phyloP scores from a whole-genome alignment of 2,113 vertebrate species.

The Turnix velox region DNA sequence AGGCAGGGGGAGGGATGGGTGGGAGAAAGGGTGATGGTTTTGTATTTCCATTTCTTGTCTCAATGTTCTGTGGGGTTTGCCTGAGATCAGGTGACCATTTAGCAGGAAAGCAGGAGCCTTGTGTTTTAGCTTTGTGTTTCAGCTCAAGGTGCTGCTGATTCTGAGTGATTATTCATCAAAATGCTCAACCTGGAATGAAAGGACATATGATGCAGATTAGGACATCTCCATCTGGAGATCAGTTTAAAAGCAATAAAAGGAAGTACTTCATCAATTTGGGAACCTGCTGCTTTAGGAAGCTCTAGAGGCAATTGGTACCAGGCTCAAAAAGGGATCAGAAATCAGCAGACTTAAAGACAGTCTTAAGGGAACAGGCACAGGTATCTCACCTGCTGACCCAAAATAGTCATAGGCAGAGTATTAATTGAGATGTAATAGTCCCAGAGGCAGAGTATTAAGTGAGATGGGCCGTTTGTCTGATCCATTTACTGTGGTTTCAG shows the following conservation, averaged over 20 bases:
- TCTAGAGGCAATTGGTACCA: neutral
- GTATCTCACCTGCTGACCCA: neutral
- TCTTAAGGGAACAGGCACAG: neutral
- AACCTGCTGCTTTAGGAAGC: neutral
- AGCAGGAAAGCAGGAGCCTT: too few relatives aligned
- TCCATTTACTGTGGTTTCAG: neutral
- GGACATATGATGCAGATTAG: neutral
- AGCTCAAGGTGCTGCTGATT: too few relatives aligned
- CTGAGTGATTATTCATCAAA: neutral
- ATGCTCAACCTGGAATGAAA: neutral
- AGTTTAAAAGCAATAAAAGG: neutral
- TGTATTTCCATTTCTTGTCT: too few relatives aligned
- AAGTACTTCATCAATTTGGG: neutral
- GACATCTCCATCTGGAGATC: neutral
- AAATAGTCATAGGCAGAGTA: neutral
- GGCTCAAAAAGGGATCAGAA: neutral
- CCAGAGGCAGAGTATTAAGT: neutral
- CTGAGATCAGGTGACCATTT: too few relatives aligned
- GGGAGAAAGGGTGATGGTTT: too few relatives aligned
- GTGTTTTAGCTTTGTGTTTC: too few relatives aligned
- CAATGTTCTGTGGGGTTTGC: too few relatives aligned
- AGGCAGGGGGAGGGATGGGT: too few relatives aligned
- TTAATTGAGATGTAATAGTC: neutral
- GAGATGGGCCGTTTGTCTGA: neutral
- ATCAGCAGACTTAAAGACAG: neutral